Conservation (phyloP, 2,888 invertebrate species). For the Drosophila koepferae region DNA sequence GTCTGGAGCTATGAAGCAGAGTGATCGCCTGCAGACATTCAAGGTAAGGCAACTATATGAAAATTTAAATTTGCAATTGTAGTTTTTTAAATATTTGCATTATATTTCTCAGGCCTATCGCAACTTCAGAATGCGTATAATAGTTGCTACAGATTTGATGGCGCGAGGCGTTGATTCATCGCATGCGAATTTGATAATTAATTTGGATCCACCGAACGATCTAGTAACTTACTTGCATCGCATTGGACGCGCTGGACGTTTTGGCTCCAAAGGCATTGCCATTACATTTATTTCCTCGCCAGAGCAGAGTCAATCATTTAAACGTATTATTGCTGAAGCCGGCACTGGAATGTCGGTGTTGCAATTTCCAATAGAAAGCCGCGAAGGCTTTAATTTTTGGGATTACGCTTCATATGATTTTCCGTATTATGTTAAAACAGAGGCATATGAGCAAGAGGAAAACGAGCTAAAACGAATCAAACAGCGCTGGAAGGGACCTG, state of each 20-base stretch:
- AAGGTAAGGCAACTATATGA: constrained; percentile 59
- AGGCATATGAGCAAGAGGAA: constrained; percentile 23
- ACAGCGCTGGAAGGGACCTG: constrained; percentile 29
- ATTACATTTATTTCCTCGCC: constrained; percentile 90
- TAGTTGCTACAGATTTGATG: constrained; percentile 96
- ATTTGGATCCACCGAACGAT: constrained; percentile 94
- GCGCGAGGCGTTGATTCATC: constrained; percentile 97
- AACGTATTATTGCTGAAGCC: constrained; percentile 87
- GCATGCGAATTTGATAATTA: constrained; percentile 96
- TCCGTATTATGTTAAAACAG: constrained; percentile 41
- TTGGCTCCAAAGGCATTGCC: constrained; percentile 93
- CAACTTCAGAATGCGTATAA: constrained; percentile 92
- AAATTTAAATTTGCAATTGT: neutral
- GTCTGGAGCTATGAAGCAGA: constrained; percentile 92
- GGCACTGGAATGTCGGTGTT: constrained; percentile 86
- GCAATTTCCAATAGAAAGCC: constrained; percentile 83
- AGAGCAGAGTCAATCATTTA: constrained; percentile 88
- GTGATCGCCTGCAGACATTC: constrained; percentile 90
- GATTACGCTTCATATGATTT: constrained; percentile 72
- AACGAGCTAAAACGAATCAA: constrained; percentile 39
- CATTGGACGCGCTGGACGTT: constrained; percentile 97
- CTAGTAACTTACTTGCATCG: constrained; percentile 95
- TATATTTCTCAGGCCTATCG: constrained; percentile 88
- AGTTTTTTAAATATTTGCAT: neutral
- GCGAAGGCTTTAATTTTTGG: constrained; percentile 70